Conservation (phyloP, 2,113 vertebrate genomes). For the Eurypyga helias region DNA sequence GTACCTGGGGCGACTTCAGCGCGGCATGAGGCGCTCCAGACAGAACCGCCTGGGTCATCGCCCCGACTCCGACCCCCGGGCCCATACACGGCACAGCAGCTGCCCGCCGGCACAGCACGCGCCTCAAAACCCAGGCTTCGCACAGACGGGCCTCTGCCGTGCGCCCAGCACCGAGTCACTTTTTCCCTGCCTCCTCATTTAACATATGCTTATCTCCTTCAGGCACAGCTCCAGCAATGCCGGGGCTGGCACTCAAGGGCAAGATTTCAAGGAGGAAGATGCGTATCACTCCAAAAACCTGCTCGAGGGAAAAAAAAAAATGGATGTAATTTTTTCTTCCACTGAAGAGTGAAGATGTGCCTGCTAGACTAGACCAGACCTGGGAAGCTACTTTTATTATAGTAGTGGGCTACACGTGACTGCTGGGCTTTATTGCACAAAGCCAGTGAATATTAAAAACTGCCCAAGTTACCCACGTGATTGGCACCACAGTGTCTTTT, state of each 20-base stretch:
- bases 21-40: neutral
- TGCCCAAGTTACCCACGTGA: neutral
- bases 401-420: neutral
- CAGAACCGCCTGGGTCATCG: neutral
- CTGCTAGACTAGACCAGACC: neutral
- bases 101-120: fast-evolving
- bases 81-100: neutral
- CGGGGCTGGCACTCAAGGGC: neutral
- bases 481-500: neutral
- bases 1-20: neutral
- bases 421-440: neutral
- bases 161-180: neutral
- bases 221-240: neutral
- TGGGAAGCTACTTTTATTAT: neutral
- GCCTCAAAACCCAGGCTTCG: neutral
- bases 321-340: neutral
- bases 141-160: neutral
- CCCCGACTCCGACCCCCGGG: neutral
- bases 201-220: neutral
- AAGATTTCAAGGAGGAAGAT: neutral
- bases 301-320: neutral
- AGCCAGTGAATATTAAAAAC: neutral
- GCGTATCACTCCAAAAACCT: neutral
- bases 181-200: neutral
- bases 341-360: neutral